Conservation (phyloP, 2,888 invertebrate genomes). For the Biston stratarius region DNA sequence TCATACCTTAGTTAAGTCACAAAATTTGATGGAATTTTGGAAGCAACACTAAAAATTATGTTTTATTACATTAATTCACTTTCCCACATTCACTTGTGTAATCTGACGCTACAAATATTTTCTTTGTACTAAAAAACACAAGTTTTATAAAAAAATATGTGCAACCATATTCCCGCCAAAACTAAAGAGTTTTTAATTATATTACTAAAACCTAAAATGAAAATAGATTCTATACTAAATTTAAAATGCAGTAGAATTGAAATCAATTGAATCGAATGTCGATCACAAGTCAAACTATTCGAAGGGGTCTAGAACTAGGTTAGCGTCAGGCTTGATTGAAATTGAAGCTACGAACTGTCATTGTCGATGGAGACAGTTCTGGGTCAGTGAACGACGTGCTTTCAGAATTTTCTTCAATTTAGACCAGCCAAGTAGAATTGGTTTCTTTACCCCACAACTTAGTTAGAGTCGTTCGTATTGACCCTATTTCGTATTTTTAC, state of each 20-base stretch:
- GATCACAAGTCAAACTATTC: constrained; percentile 18
- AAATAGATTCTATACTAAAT: neutral
- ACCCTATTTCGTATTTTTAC: neutral
- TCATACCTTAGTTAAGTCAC: too few species aligned
- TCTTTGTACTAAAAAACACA: too few species aligned
- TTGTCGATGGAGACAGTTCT: constrained; percentile 23
- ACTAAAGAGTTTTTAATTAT: too few species aligned
- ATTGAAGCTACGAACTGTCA: constrained; percentile 25
- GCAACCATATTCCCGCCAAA: too few species aligned
- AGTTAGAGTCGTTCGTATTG: neutral
- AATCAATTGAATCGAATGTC: constrained; percentile 14
- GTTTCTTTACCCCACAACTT: neutral
- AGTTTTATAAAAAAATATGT: too few species aligned
- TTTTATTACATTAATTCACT: too few species aligned
- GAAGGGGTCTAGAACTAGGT: constrained; percentile 27
- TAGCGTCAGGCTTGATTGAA: constrained; percentile 26
- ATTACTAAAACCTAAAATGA: too few species aligned
- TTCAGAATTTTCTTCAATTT: constrained; percentile 9
- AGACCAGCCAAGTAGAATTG: neutral
- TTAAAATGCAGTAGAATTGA: constrained; percentile 3
- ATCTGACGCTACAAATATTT: too few species aligned
- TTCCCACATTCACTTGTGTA: too few species aligned
- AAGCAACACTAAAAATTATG: too few species aligned
- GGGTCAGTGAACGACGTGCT: constrained; percentile 10
- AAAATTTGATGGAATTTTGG: too few species aligned